These are phyloP conservation scores for Urocitellus parryii DNA, from an alignment of 2,113 vertebrate genomes.

Conservation along the genomic window DNA sequence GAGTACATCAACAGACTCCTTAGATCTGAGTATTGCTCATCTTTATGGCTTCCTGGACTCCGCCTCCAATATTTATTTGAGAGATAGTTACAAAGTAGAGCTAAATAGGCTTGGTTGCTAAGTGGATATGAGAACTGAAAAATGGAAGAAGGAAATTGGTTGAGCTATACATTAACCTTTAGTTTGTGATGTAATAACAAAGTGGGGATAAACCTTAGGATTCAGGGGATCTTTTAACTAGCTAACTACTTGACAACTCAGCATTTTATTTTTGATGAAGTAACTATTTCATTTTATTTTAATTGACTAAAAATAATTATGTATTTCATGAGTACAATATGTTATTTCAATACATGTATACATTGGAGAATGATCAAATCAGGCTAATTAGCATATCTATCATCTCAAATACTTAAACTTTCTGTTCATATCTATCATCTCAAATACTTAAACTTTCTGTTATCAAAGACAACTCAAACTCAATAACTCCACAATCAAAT, in stretches of 20 bases:
- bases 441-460: not conserved
- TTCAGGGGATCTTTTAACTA: slow-evolving; percentile 29
- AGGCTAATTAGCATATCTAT: not conserved
- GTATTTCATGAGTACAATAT: not conserved
- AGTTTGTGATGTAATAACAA: not conserved
- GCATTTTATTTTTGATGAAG: not conserved
- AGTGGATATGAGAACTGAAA: not conserved
- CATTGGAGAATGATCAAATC: not conserved
- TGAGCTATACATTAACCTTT: not conserved
- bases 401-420: not conserved
- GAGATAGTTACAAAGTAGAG: not conserved
- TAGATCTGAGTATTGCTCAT: not conserved
- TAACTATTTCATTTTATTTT: not conserved
- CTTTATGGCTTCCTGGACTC: not conserved
- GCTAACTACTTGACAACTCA: not conserved
- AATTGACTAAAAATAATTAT: not conserved
- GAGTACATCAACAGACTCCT: not conserved
- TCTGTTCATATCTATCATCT: too few relatives aligned
- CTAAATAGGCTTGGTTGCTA: not conserved
- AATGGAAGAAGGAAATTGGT: not conserved
- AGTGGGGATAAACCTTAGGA: not conserved
- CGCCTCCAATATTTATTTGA: not conserved
- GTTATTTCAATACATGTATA: not conserved
- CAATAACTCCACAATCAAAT: not conserved
- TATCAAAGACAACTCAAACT: not conserved